Percentiles rank a stretch among this genome's conserved stretches.
phyloP scores from a whole-genome alignment of 2,888 invertebrate species.

The Zhuqinia jingwanae region DNA sequence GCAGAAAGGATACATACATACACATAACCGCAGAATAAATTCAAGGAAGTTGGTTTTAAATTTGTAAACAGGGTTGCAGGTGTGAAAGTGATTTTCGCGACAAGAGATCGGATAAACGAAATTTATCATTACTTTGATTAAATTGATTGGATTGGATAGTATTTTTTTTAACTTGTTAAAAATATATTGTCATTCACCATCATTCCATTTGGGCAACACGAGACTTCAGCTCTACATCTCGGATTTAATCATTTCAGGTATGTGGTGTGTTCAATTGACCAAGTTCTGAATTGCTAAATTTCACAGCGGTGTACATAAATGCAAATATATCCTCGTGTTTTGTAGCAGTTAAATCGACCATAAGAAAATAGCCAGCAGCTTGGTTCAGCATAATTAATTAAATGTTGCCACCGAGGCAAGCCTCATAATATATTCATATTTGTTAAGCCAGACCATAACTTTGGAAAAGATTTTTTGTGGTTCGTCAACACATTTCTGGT shows the following conservation, averaged over 20 bases:
- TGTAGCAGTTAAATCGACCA: not conserved
- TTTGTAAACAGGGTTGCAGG: not conserved
- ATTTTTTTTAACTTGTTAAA: not conserved
- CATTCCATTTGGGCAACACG: not conserved
- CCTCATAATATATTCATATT: not conserved
- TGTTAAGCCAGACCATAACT: no score
- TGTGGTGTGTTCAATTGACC: not conserved
- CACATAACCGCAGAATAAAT: not conserved
- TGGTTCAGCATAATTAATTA: conserved; percentile 27
- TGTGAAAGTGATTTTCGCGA: not conserved
- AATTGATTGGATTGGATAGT: not conserved
- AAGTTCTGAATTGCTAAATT: not conserved
- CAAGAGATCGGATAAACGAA: not conserved
- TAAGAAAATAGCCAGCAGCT: not conserved
- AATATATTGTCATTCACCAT: not conserved
- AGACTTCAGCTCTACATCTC: not conserved
- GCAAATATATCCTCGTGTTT: not conserved
- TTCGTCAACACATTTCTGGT: not conserved
- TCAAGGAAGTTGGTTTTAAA: not conserved
- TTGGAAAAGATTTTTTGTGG: conserved; percentile 7
- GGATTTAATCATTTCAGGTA: not conserved
- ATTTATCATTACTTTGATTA: not conserved
- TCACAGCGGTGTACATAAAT: no score
- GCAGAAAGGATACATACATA: no score
- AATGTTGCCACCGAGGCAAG: not conserved